phyloP scores from a whole-genome alignment of 2,797 vertebrate species.

The Cephalopachus bancanus region DNA sequence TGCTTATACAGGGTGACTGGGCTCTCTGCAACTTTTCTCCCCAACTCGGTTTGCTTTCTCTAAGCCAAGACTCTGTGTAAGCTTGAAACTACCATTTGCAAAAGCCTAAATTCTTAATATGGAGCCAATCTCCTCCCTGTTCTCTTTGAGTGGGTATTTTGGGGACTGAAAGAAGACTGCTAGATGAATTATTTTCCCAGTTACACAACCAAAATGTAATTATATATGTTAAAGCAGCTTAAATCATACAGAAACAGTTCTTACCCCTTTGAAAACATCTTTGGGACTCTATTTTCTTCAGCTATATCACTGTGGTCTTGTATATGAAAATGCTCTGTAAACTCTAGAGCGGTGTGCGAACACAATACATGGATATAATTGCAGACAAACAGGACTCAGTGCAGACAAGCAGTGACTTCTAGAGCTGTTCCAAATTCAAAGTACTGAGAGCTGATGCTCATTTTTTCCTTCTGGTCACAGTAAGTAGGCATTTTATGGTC shows the following conservation, averaged over 20 bases:
- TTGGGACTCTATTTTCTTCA: background rate
- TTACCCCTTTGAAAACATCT: background rate
- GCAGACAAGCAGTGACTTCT: background rate
- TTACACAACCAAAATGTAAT: background rate
- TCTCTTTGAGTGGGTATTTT: background rate
- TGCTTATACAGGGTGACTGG: background rate
- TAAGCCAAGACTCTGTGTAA: background rate
- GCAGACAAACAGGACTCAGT: background rate
- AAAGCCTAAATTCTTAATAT: background rate
- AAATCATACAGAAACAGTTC: background rate
- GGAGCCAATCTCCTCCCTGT: background rate
- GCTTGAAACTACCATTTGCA: background rate
- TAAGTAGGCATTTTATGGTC: slow-evolving; percentile 43
- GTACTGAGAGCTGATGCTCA: background rate
- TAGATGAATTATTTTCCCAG: background rate
- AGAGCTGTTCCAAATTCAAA: background rate
- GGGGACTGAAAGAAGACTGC: background rate
- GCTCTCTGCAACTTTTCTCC: background rate
- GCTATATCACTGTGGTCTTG: background rate
- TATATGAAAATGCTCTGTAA: background rate
- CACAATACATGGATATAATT: background rate
- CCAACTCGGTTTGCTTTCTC: background rate
- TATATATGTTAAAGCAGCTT: background rate
- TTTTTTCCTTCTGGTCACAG: background rate
- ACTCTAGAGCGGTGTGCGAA: background rate